phyloP scores from a whole-genome alignment of 2,113 vertebrate species.

The Riparia riparia region DNA sequence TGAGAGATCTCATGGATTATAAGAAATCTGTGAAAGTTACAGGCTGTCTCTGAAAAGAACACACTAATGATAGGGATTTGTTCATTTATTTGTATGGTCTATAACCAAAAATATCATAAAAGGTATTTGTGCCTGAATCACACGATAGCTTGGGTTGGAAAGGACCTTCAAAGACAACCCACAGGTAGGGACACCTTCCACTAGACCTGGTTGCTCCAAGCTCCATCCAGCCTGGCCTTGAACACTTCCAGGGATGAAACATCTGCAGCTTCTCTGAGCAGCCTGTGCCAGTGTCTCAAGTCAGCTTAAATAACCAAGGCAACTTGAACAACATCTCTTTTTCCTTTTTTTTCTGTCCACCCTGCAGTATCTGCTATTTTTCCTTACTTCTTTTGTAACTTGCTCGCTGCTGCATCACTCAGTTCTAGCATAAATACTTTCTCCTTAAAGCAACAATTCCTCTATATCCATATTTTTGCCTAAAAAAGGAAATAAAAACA shows the following conservation, averaged over 20 bases:
- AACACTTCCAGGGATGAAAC: not conserved
- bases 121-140: not conserved
- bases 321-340: not conserved
- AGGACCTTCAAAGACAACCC: not conserved
- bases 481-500: not conserved
- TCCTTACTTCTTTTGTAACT: not conserved
- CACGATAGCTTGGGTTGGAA: not conserved
- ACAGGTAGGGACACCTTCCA: not conserved
- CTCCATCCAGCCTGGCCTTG: not conserved
- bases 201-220: not conserved
- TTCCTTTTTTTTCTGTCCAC: not conserved
- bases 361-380: not conserved
- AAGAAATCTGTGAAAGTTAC: not conserved
- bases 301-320: not conserved
- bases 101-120: not conserved
- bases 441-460: not conserved
- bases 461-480: not conserved
- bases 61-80: accelerated
- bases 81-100: not conserved
- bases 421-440: not conserved
- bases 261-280: not conserved
- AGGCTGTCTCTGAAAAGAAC: not conserved
- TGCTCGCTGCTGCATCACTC: not conserved
- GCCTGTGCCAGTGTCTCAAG: not conserved
- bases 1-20: not conserved